Base-by-base conservation (phyloP, 2,888 invertebrate genomes). In the Tholera decimalis region DNA sequence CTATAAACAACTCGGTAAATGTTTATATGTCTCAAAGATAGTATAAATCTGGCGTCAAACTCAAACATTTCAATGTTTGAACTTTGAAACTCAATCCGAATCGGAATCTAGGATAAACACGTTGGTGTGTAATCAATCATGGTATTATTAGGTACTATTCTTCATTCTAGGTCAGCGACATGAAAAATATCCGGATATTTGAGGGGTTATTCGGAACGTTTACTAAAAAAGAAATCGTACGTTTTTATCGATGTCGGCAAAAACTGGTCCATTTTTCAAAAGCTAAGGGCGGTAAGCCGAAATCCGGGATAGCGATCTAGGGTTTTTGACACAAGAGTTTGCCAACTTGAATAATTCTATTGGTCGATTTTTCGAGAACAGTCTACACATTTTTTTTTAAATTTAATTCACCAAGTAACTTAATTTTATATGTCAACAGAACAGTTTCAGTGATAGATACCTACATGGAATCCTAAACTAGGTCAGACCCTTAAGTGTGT, bases 31-130 rank as follows among this genome's bases (percentile, higher is more conserved):
- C 41, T 47, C 28, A 28, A 24, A 46, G 46, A 49, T 61, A 58
- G 44, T 47, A 50, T 73, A 64, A 69, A 73, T 73, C 54, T 66
- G 54, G 20, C 59, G 35, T 71, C 64, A 70, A 73, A 50, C 58
- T 66, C 44, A 37, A 28, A 56, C 51, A 35, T 58, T 59, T 18
- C 3, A 44, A 50, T 66, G 58, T 68, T 63, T 71, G 57, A 63
- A 63, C 68, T 68, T 61, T 68, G 57, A 63, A 71, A 71, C 7
- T 49, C 33, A 53, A 65, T 60, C 46, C 18, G 61, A 61, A 66
- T 71, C 46, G 63, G 35, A 8, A 26, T 35, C 8, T 33, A 44
- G 28, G 41, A 70, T 70, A 65, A 70, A 74, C 65, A 70, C 11
- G 60, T 35, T 60, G 46, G 60, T 65, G 56, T 60, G 33, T 44